Evolutionary conservation across 2,113 vertebrate species (phyloP).

Genomic region (Lamprologus speciosus): DNA sequence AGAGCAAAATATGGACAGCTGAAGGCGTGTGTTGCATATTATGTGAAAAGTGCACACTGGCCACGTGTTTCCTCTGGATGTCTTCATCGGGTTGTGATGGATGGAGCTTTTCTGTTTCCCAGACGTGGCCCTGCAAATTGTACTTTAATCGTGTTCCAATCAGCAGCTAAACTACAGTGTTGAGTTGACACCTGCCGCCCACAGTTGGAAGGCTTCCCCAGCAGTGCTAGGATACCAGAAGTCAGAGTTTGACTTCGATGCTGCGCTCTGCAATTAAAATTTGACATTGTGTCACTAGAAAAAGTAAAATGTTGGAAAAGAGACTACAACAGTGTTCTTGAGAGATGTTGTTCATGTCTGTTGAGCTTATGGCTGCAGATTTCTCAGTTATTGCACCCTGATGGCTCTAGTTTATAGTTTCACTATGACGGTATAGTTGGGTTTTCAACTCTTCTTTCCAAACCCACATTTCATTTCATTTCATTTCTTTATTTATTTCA

Average conservation of each 20-base stretch:
- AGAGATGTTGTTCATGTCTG: not conserved
- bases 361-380: not conserved
- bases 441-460: not conserved
- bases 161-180: slow-evolving; percentile 2
- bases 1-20: not conserved
- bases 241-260: not conserved
- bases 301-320: not conserved
- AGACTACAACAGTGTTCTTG: not conserved
- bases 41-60: not conserved
- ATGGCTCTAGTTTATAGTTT: not conserved
- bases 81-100: slow-evolving; percentile 30
- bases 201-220: not conserved
- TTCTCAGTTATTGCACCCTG: not conserved
- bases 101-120: slow-evolving; percentile 11
- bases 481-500: too few species aligned
- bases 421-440: not conserved
- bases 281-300: not conserved
- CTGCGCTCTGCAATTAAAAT: not conserved
- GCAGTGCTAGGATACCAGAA: not conserved
- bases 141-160: slow-evolving; percentile 35
- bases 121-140: slow-evolving; percentile 9
- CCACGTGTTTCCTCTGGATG: slow-evolving; percentile 11
- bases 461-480: not conserved
- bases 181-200: not conserved
- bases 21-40: not conserved